phyloP scores from a whole-genome alignment of 2,113 vertebrate genomes.

The Pheucticus melanocephalus region DNA sequence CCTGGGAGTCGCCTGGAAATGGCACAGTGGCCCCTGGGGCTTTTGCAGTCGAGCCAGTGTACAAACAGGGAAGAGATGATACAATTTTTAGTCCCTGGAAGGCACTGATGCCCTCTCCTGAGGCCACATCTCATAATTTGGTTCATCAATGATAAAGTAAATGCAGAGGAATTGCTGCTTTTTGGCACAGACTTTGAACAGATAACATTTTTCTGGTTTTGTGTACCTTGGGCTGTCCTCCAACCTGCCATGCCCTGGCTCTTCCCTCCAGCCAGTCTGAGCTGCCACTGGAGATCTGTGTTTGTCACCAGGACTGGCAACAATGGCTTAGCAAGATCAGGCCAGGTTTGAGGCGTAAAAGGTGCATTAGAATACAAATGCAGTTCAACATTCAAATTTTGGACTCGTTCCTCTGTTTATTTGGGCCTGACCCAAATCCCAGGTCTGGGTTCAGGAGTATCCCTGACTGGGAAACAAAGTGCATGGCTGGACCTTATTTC shows the following conservation, averaged over 20 bases:
- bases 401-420: neutral
- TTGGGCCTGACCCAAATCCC: neutral
- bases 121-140: neutral
- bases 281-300: neutral
- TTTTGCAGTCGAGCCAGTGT: neutral
- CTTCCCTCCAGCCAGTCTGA: neutral
- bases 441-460: neutral
- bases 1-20: neutral
- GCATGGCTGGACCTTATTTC: neutral
- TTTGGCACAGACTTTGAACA: neutral
- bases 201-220: neutral
- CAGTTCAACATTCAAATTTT: neutral
- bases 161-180: neutral
- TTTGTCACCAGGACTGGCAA: neutral
- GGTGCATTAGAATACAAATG: neutral
- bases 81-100: neutral
- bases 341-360: neutral
- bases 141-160: neutral
- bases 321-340: neutral
- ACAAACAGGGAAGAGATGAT: neutral
- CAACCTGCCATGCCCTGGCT: fast-evolving
- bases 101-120: neutral
- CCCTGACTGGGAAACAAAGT: neutral
- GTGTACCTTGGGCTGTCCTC: neutral
- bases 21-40: too few species aligned